Conservation (phyloP, 2,797 vertebrate genomes). For the Epinephelus awoara region DNA sequence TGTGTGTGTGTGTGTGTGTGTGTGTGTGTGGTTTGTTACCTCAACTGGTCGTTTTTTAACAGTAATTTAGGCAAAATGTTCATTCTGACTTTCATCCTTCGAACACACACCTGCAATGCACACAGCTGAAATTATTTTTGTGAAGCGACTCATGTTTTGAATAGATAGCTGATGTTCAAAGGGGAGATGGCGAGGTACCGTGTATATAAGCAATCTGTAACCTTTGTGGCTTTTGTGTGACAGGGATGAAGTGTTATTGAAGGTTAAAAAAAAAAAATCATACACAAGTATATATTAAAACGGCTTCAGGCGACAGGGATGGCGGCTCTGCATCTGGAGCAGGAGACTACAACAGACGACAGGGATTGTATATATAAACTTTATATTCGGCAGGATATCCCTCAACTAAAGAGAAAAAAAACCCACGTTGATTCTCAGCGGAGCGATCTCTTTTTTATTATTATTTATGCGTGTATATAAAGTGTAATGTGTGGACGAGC, state of each 20-base stretch:
- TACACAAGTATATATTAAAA: constrained; percentile 72
- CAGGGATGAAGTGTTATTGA: constrained; percentile 66
- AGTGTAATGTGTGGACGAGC: constrained; percentile 74
- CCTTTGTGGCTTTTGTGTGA: constrained; percentile 80
- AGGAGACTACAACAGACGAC: constrained; percentile 60
- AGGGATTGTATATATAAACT: constrained; percentile 81
- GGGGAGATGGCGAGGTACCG: constrained; percentile 53
- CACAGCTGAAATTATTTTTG: constrained; percentile 75
- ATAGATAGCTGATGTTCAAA: constrained; percentile 53
- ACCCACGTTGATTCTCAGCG: constrained; percentile 79
- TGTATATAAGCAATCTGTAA: constrained; percentile 85
- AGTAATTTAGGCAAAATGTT: constrained; percentile 61
- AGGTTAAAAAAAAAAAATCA: constrained; percentile 54
- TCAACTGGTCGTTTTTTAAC: constrained; percentile 60
- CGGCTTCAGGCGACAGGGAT: constrained; percentile 54
- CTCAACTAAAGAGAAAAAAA: constrained; percentile 55
- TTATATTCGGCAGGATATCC: constrained; percentile 81
- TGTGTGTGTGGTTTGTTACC: constrained; percentile 70
- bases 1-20: constrained; percentile 53
- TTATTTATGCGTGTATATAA: constrained; percentile 83
- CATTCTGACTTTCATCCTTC: constrained; percentile 46
- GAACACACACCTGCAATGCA: constrained; percentile 56
- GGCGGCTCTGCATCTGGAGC: constrained; percentile 55
- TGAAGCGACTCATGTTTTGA: constrained; percentile 66
- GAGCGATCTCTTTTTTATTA: constrained; percentile 67